phyloP scores from a whole-genome alignment of 2,888 invertebrate genomes.

The Hecatera dysodea region DNA sequence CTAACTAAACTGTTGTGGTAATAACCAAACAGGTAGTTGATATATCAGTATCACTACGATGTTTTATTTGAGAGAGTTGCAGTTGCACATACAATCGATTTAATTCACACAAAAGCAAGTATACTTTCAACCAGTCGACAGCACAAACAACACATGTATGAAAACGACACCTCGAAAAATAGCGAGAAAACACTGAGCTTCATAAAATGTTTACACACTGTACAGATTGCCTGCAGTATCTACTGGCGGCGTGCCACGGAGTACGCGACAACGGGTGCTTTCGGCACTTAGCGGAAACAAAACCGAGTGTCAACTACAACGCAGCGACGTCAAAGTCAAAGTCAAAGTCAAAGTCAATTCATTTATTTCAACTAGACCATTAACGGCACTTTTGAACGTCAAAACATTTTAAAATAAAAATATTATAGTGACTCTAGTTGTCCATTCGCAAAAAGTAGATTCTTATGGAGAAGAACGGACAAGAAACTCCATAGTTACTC shows the following conservation, averaged over 20 bases:
- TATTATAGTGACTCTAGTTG: too few species aligned
- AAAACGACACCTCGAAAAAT: constrained; percentile 52
- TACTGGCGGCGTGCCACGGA: constrained; percentile 58
- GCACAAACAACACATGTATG: constrained; percentile 12
- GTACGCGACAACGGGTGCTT: constrained; percentile 44
- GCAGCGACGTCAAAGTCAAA: too few species aligned
- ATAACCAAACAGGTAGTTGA: neutral
- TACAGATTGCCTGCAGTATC: constrained; percentile 58
- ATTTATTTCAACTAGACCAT: too few species aligned
- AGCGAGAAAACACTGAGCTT: constrained; percentile 38
- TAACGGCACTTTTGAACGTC: too few species aligned
- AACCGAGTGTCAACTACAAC: constrained; percentile 47
- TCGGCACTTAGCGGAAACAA: constrained; percentile 56
- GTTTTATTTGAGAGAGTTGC: neutral
- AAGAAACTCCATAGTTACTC: too few species aligned
- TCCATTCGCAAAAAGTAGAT: too few species aligned
- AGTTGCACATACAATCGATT: constrained; percentile 3
- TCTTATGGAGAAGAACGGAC: too few species aligned
- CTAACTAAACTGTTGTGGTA: neutral
- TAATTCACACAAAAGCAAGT: constrained; percentile 9
- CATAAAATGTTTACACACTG: constrained; percentile 57
- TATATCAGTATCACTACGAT: neutral
- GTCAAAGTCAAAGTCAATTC: too few species aligned
- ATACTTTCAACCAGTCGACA: constrained; percentile 7
- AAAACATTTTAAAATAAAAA: too few species aligned